phyloP scores from a whole-genome alignment of 2,113 vertebrate genomes.

The Solea solea region DNA sequence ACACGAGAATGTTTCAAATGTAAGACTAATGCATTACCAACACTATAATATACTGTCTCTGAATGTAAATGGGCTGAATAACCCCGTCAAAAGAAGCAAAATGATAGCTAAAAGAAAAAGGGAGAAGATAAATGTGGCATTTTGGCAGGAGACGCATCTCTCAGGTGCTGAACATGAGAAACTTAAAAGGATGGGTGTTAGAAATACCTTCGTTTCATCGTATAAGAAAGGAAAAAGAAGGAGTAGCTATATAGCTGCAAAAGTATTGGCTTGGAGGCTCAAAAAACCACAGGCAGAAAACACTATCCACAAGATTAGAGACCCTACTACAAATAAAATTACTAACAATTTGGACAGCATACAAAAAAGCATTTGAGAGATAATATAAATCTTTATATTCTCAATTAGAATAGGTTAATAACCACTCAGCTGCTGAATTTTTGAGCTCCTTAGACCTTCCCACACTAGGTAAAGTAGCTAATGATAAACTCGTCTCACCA shows the following conservation, averaged over 20 bases:
- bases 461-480: not conserved
- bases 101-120: not conserved
- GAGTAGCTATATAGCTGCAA: not conserved
- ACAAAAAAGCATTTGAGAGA: too few species aligned
- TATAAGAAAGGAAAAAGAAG: not conserved
- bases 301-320: too few species aligned
- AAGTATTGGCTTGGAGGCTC: too few species aligned
- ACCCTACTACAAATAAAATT: too few species aligned
- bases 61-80: conserved; percentile 2
- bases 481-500: not conserved
- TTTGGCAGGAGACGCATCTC: not conserved
- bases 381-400: too few species aligned
- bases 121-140: not conserved
- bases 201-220: not conserved
- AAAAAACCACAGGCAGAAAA: too few species aligned
- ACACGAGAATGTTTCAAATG: not conserved
- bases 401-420: too few species aligned
- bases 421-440: not conserved
- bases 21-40: not conserved
- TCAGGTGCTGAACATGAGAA: not conserved
- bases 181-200: not conserved
- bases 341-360: too few species aligned
- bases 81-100: not conserved
- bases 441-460: not conserved
- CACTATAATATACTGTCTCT: not conserved